These are phyloP conservation scores for Antheraea mylitta DNA, from an alignment of 1,140 invertebrate genomes.

Conservation along the genomic window DNA sequence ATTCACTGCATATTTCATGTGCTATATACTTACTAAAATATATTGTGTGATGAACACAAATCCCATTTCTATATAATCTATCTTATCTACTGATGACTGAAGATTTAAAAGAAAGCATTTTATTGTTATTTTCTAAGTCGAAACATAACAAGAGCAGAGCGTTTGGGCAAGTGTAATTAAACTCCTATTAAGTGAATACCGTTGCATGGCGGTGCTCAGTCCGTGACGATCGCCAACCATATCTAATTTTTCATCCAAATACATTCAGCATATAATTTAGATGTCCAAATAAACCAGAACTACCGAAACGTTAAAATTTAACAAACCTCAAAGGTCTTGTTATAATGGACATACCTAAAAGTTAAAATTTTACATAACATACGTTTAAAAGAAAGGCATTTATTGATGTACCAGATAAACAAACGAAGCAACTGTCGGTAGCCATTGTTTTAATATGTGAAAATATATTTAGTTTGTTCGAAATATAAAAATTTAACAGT, in stretches of 20 bases:
- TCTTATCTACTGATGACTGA: no score
- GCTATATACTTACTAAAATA: no score
- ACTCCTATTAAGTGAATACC: slow-evolving; percentile 44
- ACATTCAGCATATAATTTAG: slow-evolving; percentile 35
- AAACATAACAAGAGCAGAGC: slow-evolving; percentile 33
- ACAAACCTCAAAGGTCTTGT: slow-evolving; percentile 14
- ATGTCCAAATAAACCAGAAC: slow-evolving; percentile 20
- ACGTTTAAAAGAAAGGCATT: slow-evolving; percentile 59
- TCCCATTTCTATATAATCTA: no score
- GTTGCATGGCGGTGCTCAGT: slow-evolving; percentile 34
- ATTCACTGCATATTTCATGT: no score
- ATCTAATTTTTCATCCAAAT: slow-evolving; percentile 45
- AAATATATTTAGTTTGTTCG: slow-evolving; percentile 48
- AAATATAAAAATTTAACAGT: slow-evolving; percentile 50
- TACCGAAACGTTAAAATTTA: neutral
- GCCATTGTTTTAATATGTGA: slow-evolving; percentile 70
- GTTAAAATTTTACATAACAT: slow-evolving; percentile 56
- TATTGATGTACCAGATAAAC: slow-evolving; percentile 60
- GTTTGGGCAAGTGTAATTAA: slow-evolving; percentile 53
- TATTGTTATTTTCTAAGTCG: no score
- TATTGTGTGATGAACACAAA: no score
- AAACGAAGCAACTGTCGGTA: slow-evolving; percentile 54
- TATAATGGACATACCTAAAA: slow-evolving; percentile 35
- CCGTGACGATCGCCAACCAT: slow-evolving; percentile 55
- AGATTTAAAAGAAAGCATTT: no score